phyloP scores from a whole-genome alignment of 2,888 invertebrate species.

The Drosophila neonasuta region DNA sequence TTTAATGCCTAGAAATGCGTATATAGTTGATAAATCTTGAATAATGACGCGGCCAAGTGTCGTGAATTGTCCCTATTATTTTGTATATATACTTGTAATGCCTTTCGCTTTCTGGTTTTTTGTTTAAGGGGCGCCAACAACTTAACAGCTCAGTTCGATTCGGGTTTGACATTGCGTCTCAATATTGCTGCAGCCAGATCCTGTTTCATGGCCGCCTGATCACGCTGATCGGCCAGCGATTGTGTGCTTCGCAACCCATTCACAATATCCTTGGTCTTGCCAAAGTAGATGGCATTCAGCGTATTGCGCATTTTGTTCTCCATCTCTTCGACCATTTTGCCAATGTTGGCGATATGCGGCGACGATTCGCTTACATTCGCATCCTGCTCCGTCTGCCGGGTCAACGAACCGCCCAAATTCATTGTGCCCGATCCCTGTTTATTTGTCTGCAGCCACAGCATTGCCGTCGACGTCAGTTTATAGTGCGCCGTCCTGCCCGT shows the following conservation, averaged over 20 bases:
- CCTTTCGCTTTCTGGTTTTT: background rate
- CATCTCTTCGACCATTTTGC: slow-evolving; percentile 99
- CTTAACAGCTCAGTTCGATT: slow-evolving; percentile 78
- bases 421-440: slow-evolving; percentile 98
- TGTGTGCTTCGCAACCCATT: slow-evolving; percentile 94
- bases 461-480: slow-evolving; percentile 99
- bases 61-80: slow-evolving; percentile 36
- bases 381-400: slow-evolving; percentile 97
- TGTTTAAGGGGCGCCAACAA: slow-evolving; percentile 8
- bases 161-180: slow-evolving; percentile 89
- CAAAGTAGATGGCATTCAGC: slow-evolving; percentile 99
- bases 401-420: slow-evolving; percentile 99
- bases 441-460: slow-evolving; percentile 99
- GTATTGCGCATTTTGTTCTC: slow-evolving; percentile 99
- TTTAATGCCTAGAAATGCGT: slow-evolving; percentile 75
- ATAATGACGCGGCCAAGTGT: slow-evolving; percentile 54
- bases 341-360: slow-evolving; percentile 99
- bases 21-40: slow-evolving; percentile 51
- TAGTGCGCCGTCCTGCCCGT: slow-evolving; percentile 97
- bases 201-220: slow-evolving; percentile 92
- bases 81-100: slow-evolving; percentile 4
- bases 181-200: slow-evolving; percentile 92
- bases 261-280: slow-evolving; percentile 99
- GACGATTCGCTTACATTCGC: slow-evolving; percentile 94
- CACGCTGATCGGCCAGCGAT: slow-evolving; percentile 91